These are phyloP conservation scores for Shargacucullia verbasci DNA, from an alignment of 2,888 invertebrate genomes.

Conservation along the genomic window DNA sequence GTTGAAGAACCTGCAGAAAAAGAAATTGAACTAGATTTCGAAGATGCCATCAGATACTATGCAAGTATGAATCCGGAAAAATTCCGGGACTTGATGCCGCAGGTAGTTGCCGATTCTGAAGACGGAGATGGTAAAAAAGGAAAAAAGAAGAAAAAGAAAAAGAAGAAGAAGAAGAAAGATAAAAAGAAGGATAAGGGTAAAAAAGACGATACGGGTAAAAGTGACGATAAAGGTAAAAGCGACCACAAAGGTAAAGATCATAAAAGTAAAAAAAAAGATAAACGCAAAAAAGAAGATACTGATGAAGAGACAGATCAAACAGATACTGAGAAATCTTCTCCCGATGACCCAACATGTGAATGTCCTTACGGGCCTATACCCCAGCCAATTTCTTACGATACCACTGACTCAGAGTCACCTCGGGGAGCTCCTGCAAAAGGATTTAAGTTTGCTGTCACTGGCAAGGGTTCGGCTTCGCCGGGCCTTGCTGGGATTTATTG, in stretches of 20 bases:
- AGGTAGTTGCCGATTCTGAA: background rate
- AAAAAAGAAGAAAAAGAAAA: background rate
- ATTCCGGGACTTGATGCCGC: slow-evolving; percentile 42
- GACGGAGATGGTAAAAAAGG: background rate
- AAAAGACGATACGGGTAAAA: background rate
- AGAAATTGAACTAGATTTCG: slow-evolving; percentile 40
- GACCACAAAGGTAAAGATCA: background rate
- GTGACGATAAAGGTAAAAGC: background rate
- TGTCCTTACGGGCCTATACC: slow-evolving; percentile 9
- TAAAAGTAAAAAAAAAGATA: background rate
- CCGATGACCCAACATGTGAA: background rate
- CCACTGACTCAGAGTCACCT: background rate
- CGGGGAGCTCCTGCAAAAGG: slow-evolving; percentile 39
- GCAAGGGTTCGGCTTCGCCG: slow-evolving; percentile 61
- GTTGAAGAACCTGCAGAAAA: background rate
- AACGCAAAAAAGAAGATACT: background rate
- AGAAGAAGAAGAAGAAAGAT: background rate
- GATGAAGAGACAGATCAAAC: background rate
- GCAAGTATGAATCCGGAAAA: slow-evolving; percentile 54
- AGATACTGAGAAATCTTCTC: background rate
- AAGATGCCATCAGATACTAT: slow-evolving; percentile 65
- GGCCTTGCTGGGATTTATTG: slow-evolving; percentile 61
- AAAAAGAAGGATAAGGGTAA: background rate
- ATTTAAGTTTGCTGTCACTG: slow-evolving; percentile 60
- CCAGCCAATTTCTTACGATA: background rate